Base-by-base conservation (phyloP, 2,113 vertebrate species). In the Eleginops maclovinus region DNA sequence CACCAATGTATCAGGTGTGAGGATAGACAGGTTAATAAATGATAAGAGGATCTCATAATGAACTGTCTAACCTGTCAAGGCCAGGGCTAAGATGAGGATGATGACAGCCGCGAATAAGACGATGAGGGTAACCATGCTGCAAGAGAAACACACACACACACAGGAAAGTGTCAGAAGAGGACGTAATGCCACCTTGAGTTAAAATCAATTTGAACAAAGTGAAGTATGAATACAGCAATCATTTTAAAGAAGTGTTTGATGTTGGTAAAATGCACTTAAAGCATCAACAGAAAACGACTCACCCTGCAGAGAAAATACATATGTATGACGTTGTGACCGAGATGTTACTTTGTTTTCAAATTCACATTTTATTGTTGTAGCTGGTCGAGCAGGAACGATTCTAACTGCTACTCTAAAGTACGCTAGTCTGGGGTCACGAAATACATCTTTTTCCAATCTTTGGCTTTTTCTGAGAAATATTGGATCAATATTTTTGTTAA, bases 81-180 rank as follows among this genome's bases (percentile, higher is more conserved):
- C 14, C 61, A 90, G 2, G 19, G 70, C 17, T 2, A 93, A 14
- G 77, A 90, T 44, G 74, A 92, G 75, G 65, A 92, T 84, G 89
- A 91, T 79, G 87, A 88, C 0, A 12, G 62, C 12, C 0, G 75
- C 4, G 24, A 91, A 80, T 7, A 88, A 0, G 43, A 90, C 0
- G 53, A 91, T 90, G 49, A 93, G 75, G 47, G 12, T n/a, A 1
- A 91, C 22, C 84, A 93, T 89, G 62, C 92, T 93, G 7, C 26
- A 44, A 69, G 24, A 79, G 12, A 71, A 46, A 82, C 16, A 81
- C 36, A 78, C 22, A 82, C 43, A 75, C 4, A 68, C 31, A 26
- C 17, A 49, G 17, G 24, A 1, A 49, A 41, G 21, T 19, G 5
- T 56, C 2, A 51, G 0, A 2, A 56, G 40, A 41, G 31, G 2